These are phyloP conservation scores for Kradibia gibbosae DNA, from an alignment of 1,140 invertebrate species.

Conservation along the genomic window DNA sequence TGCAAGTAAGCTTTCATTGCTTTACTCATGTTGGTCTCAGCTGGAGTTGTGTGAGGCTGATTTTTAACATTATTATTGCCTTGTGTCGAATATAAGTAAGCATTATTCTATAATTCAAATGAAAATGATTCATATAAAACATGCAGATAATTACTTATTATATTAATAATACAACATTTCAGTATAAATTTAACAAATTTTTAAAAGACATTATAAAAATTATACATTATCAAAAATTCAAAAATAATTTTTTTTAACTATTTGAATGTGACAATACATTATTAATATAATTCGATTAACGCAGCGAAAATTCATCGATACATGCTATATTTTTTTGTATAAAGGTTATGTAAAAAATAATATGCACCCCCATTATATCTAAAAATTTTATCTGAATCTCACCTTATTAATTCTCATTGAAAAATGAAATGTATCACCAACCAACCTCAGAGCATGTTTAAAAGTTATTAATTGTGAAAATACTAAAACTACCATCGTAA, in stretches of 20 bases:
- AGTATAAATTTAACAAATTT: slow-evolving; percentile 12
- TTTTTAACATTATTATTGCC: background rate
- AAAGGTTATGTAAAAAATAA: slow-evolving; percentile 26
- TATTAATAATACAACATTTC: background rate
- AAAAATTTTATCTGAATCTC: background rate
- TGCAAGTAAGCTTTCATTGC: slow-evolving; percentile 92
- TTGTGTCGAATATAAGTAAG: slow-evolving; percentile 33
- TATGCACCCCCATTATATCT: background rate
- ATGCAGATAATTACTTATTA: background rate
- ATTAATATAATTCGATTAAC: background rate
- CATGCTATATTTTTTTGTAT: background rate
- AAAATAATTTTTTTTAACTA: background rate
- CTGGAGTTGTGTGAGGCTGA: background rate
- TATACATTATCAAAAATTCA: background rate
- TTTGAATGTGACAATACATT: background rate
- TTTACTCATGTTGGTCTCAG: slow-evolving; percentile 79
- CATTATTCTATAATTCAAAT: slow-evolving; percentile 40
- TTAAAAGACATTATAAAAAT: background rate
- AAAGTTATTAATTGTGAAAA: slow-evolving; percentile 36
- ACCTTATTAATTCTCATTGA: slow-evolving; percentile 34
- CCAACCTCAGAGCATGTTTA: slow-evolving; percentile 40
- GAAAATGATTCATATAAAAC: background rate
- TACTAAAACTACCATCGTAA: slow-evolving; percentile 33
- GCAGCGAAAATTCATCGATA: background rate
- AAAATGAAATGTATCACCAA: slow-evolving; percentile 10